Conservation (phyloP, 2,888 invertebrate species). For the Drosophila eohydei region DNA sequence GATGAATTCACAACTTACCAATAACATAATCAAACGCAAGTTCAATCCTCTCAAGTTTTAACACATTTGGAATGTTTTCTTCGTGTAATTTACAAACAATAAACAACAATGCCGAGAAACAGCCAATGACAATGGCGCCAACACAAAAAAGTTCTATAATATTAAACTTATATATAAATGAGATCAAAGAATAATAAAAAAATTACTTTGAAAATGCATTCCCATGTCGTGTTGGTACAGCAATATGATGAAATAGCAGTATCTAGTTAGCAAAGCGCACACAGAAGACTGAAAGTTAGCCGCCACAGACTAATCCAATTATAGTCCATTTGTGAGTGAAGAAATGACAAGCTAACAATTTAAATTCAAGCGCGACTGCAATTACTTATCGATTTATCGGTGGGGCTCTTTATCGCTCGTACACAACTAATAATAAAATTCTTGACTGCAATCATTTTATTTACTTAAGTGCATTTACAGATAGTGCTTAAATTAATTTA, state of each 20-base stretch:
- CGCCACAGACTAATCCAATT: conserved; percentile 55
- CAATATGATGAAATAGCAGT: conserved; percentile 67
- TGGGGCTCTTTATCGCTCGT: background rate
- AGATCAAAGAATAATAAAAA: background rate
- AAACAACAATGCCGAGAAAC: conserved; percentile 70
- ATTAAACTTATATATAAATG: background rate
- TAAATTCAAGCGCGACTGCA: conserved; percentile 27
- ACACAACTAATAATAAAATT: too few relatives aligned
- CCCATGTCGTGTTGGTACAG: conserved; percentile 14
- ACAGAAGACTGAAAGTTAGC: conserved; percentile 19
- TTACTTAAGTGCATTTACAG: background rate
- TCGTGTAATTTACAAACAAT: conserved; percentile 66
- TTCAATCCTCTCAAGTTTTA: conserved; percentile 56
- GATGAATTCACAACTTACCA: conserved; percentile 58
- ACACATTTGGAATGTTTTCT: conserved; percentile 71
- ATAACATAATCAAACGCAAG: conserved; percentile 82
- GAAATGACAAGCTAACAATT: conserved; percentile 9
- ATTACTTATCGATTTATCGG: conserved; percentile 8
- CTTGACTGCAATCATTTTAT: background rate
- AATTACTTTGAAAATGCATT: conserved; percentile 72
- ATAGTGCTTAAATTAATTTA: background rate
- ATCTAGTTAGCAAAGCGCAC: conserved; percentile 4
- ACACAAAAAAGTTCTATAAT: conserved; percentile 68
- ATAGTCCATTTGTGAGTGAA: conserved; percentile 9
- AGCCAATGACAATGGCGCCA: conserved; percentile 65